Base-by-base conservation (phyloP, 2,797 vertebrate species). In the Melanotaenia parkinsoni region DNA sequence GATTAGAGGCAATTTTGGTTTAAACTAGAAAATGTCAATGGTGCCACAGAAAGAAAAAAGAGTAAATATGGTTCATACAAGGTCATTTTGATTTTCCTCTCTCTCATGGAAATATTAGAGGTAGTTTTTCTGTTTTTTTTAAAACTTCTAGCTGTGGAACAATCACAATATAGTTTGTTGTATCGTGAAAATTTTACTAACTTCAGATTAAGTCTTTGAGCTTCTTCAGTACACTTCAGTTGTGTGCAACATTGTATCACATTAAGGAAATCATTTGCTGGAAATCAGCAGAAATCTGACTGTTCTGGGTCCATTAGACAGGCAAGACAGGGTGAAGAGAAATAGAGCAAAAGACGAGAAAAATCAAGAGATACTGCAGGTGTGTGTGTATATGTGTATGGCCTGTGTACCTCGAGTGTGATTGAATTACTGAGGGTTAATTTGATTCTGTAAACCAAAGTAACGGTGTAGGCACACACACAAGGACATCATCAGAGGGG, bases 381-480 rank as follows among this genome's bases (percentile, higher is more conserved):
- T 58, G 1, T 51, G 53, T 58, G 33, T 59, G 57, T 51, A 38
- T 63, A 61, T 76, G 53, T 26, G 58, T 72, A 72, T 61, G 75
- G 2, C 45, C 18, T 76, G 61, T 86, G 82, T 83, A 81, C 78
- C 72, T 82, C 63, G 12, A 75, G 74, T 86, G 77, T 86, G 78
- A 92, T 90, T 91, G 80, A 89, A 92, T 91, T 91, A 93, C 86
- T 84, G 77, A 76, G 86, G 84, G 87, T 89, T 91, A 90, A 93
- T 91, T 88, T 79, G 84, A 89, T 91, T 91, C 68, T 80, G 61
- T 77, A 65, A 80, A 87, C 83, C 72, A 81, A 79, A 82, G 68
- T 84, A 77, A 84, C 83, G 82, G 82, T 72, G 74, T 66, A 82
- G 30, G 32, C n/a, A 77, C 75, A 77, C 64, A 77, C 77, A 74